These are phyloP conservation scores for Acanthurus tractus DNA, from an alignment of 2,797 vertebrate genomes.

Conservation along the genomic window DNA sequence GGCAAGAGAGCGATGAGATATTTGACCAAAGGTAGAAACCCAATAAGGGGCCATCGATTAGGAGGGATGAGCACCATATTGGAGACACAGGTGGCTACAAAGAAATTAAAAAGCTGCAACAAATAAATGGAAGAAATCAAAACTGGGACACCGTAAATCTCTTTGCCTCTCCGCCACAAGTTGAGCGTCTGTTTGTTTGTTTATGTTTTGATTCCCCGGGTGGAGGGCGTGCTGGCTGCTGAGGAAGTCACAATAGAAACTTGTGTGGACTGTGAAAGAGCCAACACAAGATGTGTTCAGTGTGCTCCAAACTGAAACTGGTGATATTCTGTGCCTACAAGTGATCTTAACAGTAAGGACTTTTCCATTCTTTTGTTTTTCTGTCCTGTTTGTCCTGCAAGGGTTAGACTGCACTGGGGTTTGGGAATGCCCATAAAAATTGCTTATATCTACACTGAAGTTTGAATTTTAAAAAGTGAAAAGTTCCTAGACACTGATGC, in stretches of 20 bases:
- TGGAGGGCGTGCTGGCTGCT: slow-evolving; percentile 9
- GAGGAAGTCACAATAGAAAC: slow-evolving; percentile 46
- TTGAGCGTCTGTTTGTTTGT: slow-evolving; percentile 56
- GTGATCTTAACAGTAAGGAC: neutral
- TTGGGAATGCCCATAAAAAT: too few relatives aligned
- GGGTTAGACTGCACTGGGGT: too few relatives aligned
- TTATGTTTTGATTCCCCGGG: slow-evolving; percentile 31
- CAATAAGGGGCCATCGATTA: slow-evolving; percentile 89
- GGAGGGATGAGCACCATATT: slow-evolving; percentile 81
- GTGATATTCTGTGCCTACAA: neutral
- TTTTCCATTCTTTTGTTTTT: neutral
- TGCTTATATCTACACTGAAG: too few relatives aligned
- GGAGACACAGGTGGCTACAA: slow-evolving; percentile 82
- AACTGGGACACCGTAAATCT: slow-evolving; percentile 58
- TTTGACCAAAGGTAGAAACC: slow-evolving; percentile 85
- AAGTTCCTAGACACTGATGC: slow-evolving; percentile 6
- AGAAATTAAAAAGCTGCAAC: slow-evolving; percentile 84
- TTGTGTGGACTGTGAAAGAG: slow-evolving; percentile 27
- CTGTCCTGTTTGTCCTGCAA: too few relatives aligned
- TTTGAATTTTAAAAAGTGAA: too few relatives aligned
- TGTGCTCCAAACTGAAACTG: neutral
- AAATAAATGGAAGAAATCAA: slow-evolving; percentile 72
- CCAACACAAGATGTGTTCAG: slow-evolving; percentile 7
- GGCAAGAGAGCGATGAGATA: slow-evolving; percentile 80
- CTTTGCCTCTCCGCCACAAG: slow-evolving; percentile 48